A percentile compares a stretch with the other conserved stretches of the same genome.
Conservation (phyloP, 2,113 vertebrate species). For the Aepyceros melampus region DNA sequence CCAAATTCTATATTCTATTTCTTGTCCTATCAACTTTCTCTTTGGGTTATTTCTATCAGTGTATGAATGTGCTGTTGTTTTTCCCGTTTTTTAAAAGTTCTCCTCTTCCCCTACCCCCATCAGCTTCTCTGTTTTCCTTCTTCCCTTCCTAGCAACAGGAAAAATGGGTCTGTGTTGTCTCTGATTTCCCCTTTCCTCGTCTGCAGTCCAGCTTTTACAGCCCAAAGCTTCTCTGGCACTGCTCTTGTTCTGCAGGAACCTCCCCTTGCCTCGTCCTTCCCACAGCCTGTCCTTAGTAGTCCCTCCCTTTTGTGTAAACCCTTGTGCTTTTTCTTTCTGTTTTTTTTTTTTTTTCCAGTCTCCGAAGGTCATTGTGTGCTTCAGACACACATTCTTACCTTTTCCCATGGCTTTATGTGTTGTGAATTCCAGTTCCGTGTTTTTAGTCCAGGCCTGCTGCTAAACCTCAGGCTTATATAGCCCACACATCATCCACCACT, state of each 20-base stretch:
- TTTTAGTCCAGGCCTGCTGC: not conserved
- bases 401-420: not conserved
- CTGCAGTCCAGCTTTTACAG: fast-evolving
- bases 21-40: not conserved
- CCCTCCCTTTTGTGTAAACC: not conserved
- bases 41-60: not conserved
- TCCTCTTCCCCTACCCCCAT: not conserved
- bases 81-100: not conserved
- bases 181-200: not conserved
- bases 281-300: too few species aligned
- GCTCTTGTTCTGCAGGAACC: not conserved
- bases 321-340: not conserved
- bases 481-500: fast-evolving
- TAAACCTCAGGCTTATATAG: not conserved
- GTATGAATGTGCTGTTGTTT: fast-evolving
- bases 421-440: not conserved
- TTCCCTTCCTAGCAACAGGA: not conserved
- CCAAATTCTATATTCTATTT: too few species aligned
- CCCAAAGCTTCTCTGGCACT: fast-evolving
- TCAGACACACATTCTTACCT: not conserved
- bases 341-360: not conserved
- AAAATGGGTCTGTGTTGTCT: not conserved
- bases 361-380: not conserved
- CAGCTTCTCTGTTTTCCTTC: not conserved
- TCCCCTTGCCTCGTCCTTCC: fast-evolving